Evolutionary conservation across 2,888 invertebrate genomes (phyloP), one percentile per base, ranked within the genome.

Genomic region (Tanytarsus gracilentus): DNA sequence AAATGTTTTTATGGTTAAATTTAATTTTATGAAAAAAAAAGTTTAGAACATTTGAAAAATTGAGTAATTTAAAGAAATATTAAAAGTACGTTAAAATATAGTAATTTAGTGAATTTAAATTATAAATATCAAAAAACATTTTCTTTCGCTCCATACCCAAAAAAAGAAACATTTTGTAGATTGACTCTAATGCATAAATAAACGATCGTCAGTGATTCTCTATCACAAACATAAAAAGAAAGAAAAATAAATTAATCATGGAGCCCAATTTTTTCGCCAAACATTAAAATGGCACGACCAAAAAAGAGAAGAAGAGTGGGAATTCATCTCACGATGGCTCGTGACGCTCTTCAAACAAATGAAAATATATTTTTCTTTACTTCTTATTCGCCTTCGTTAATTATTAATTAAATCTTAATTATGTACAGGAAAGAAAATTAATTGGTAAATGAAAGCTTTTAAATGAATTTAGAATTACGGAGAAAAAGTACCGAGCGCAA

Each of bases 361-460:
- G n/a, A n/a, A n/a, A n/a, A n/a, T n/a, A n/a, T n/a, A n/a, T n/a
- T n/a, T n/a, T n/a, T n/a, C 14, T 40, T 16, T 27, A 16, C 49
- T 26, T 49, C 55, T 33, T 23, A 53, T 53, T 53, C 23, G 18
- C 18, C 44, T 16, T 53, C 16, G 27, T 55, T 40, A 29, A 30
- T 18, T 55, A 36, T 39, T 40, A 55, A 55, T 55, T 55, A 55
- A 40, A 26, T 27, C 26, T 55, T 55, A 55, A 55, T 55, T 55
- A 53, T 55, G 55, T 55, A 55, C 33, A 55, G 39, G 55, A 55
- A 55, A 39, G 40, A 55, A 55, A 55, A 55, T 55, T 55, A 55
- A 55, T 55, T 55, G 55, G 55, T 55, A 55, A 55, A 55, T 55
- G 55, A 55, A 55, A 55, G 55, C 55, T 55, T 55, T 55, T 55